A percentile compares a stretch with the other conserved stretches of the same genome.
Conservation (phyloP, 2,888 invertebrate species). For the Dermolepida albohirtum region DNA sequence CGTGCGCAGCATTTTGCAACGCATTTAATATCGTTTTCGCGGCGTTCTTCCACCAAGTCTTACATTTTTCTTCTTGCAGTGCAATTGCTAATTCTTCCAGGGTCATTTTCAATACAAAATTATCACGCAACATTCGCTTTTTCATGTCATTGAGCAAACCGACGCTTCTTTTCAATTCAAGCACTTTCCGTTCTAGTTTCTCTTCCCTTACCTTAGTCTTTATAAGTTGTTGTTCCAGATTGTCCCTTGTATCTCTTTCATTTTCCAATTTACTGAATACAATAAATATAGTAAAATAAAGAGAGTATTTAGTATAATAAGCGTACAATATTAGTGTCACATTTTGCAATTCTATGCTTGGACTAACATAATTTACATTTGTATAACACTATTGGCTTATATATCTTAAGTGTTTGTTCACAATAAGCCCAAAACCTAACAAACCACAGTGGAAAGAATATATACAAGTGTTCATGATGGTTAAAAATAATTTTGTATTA, state of each 20-base stretch:
- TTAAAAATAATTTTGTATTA: no score
- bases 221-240: constrained; percentile 23
- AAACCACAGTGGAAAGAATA: no score
- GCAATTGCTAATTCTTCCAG: constrained; percentile 42
- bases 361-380: no score
- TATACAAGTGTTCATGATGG: no score
- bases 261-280: constrained; percentile 38
- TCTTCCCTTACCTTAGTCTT: constrained; percentile 25
- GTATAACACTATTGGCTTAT: no score
- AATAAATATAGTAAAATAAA: no score
- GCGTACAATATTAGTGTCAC: no score
- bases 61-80: constrained; percentile 49
- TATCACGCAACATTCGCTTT: constrained; percentile 37
- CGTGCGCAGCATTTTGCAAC: constrained; percentile 52
- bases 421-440: no score
- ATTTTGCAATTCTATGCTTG: no score
- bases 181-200: constrained; percentile 23
- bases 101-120: constrained; percentile 25
- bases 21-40: constrained; percentile 51
- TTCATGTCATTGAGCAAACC: constrained; percentile 39
- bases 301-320: no score
- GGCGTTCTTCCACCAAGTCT: constrained; percentile 52
- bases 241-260: constrained; percentile 15
- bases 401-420: no score
- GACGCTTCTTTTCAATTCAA: constrained; percentile 31